These are phyloP conservation scores for Protophormia terraenovae DNA, from an alignment of 2,888 invertebrate species.

Conservation along the genomic window DNA sequence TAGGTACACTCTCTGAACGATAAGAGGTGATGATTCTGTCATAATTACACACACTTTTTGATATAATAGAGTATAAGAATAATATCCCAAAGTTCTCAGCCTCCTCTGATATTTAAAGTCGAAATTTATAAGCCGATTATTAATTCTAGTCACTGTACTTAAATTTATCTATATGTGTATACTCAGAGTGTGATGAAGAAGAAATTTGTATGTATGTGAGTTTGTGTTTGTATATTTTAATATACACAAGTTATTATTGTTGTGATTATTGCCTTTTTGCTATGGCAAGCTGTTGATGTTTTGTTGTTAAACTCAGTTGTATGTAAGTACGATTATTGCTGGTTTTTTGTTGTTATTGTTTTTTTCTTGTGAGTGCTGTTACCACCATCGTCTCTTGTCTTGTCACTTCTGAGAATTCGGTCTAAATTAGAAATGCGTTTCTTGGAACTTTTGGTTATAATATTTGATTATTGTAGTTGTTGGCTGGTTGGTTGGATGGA, in stretches of 20 bases:
- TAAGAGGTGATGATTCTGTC: too few relatives aligned
- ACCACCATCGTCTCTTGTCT: slow-evolving; percentile 71
- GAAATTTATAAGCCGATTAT: background rate
- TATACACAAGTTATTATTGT: slow-evolving; percentile 27
- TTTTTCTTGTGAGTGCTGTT: slow-evolving; percentile 47
- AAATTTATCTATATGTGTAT: background rate
- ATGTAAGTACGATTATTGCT: slow-evolving; percentile 7
- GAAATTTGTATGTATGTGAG: slow-evolving; percentile 19
- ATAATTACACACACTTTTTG: too few relatives aligned
- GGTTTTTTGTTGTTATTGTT: background rate
- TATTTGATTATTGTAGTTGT: slow-evolving; percentile 59
- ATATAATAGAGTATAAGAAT: too few relatives aligned
- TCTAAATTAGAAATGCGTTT: slow-evolving; percentile 80
- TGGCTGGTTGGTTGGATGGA: background rate
- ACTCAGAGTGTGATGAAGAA: slow-evolving; percentile 12
- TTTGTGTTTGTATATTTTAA: too few relatives aligned
- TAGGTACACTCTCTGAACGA: too few relatives aligned
- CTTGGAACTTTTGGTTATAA: slow-evolving; percentile 75
- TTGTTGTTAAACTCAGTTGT: background rate
- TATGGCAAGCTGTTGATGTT: slow-evolving; percentile 42
- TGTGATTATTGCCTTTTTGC: slow-evolving; percentile 38
- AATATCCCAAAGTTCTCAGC: too few relatives aligned
- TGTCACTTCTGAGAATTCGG: slow-evolving; percentile 79
- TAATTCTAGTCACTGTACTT: slow-evolving; percentile 30
- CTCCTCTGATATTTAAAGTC: background rate